Evolutionary conservation across 2,113 vertebrate genomes (phyloP), one percentile per base, ranked within the genome.

Genomic region (Lagopus muta): DNA sequence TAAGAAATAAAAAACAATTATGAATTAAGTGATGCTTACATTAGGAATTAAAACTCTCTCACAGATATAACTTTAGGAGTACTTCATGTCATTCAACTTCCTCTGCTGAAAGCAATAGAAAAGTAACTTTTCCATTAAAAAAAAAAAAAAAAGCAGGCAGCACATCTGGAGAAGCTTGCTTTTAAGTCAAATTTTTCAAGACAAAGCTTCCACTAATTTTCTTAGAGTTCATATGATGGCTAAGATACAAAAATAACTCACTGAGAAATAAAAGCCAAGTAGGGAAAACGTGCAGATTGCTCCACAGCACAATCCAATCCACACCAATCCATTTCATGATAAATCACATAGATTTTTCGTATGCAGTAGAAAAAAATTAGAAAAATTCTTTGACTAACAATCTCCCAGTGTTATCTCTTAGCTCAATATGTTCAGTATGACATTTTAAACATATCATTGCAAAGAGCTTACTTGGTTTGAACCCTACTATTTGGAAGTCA

Each of bases 31-130:
- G 6, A 69, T 76, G 47, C 82, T 89, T 89, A 65, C 47, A 27
- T 86, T 75, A 92, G 34, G 78, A 82, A 94, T 82, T 87, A 89
- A 82, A 82, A 18, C 24, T 82, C 40, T 82, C 40, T 81, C 57
- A 81, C 22, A 79, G 28, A 6, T 25, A 67, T 47, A 67, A 81
- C 71, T 43, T 86, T 86, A 79, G 32, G 62, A 67, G 62, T 52
- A 55, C 28, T 74, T 34, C 9, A 21, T 75, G 70, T 61, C 48
- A 82, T 16, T 55, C 9, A 72, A 78, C 19, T 67, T 69, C 7
- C 47, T 64, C 13, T n/a, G 11, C 19, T 81, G 74, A 83, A 84
- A 82, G 8, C n/a, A 4, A 52, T 36, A 18, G 28, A 90, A 83
- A 54, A 20, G 8, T 7, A 76, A 36, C 18, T 52, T 8, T 61